These are phyloP conservation scores for Salvelinus sp. DNA, from an alignment of 2,113 vertebrate species.

Conservation along the genomic window DNA sequence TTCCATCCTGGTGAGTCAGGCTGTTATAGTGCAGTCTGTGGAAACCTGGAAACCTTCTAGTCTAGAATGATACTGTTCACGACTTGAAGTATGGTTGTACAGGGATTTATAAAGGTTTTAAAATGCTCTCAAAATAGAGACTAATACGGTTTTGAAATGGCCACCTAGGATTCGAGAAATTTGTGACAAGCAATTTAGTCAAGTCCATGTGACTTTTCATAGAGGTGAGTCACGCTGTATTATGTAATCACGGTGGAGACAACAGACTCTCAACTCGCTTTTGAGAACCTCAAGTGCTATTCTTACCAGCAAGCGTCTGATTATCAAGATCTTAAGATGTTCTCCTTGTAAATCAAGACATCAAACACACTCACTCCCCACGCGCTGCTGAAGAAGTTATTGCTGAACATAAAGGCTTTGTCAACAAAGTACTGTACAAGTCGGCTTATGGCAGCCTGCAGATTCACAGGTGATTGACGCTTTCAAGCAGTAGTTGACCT, in stretches of 20 bases:
- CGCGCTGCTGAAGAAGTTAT: background rate
- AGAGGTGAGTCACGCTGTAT: background rate
- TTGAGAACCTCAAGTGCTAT: slow-evolving; percentile 12
- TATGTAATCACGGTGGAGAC: background rate
- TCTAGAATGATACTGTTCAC: background rate
- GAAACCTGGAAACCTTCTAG: background rate
- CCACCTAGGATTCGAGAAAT: too few relatives aligned
- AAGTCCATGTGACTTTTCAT: slow-evolving; percentile 1
- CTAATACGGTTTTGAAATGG: background rate
- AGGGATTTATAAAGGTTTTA: background rate
- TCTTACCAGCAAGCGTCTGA: slow-evolving; percentile 7
- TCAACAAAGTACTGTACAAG: background rate
- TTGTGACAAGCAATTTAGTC: slow-evolving; percentile 10
- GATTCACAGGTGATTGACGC: background rate
- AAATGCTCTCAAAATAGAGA: background rate
- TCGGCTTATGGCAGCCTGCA: background rate
- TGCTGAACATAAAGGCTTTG: background rate
- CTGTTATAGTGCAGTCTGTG: background rate
- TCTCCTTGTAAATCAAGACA: background rate
- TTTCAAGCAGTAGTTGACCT: slow-evolving; percentile 1
- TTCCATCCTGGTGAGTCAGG: slow-evolving; percentile 17
- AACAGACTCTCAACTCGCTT: background rate
- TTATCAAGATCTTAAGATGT: slow-evolving; percentile 4
- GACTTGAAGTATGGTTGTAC: background rate
- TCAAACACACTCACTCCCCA: slow-evolving; percentile 6